These are phyloP conservation scores for Sphaeramia orbicularis DNA, from an alignment of 2,797 vertebrate genomes.

Conservation along the genomic window DNA sequence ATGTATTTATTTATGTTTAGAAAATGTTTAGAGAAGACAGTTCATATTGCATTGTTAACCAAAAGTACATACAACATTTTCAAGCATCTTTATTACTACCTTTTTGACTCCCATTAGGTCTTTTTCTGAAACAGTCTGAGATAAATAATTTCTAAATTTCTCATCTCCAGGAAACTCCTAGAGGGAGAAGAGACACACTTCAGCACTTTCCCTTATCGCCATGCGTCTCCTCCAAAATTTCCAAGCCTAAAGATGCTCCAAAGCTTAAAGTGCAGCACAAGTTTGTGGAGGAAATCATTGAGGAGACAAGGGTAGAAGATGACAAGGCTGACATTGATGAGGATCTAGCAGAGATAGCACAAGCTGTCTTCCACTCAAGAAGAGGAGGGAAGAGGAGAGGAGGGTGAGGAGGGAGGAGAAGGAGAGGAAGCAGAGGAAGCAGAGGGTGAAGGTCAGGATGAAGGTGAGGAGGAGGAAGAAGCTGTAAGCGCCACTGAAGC, in stretches of 20 bases:
- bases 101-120: too few species aligned
- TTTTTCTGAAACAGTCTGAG: not conserved
- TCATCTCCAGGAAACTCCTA: constrained; percentile 91
- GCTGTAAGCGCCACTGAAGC: constrained; percentile 69
- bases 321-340: constrained; percentile 94
- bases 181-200: constrained; percentile 99
- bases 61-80: not conserved
- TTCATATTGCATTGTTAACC: too few species aligned
- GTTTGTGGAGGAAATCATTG: constrained; percentile 99
- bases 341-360: constrained; percentile 88
- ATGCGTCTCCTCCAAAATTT: constrained; percentile 89
- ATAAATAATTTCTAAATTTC: not conserved
- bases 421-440: constrained; percentile 62
- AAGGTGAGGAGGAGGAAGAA: constrained; percentile 81
- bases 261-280: constrained; percentile 98
- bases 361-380: constrained; percentile 85
- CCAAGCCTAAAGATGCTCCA: constrained; percentile 90
- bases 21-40: not conserved
- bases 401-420: constrained; percentile 76
- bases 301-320: constrained; percentile 95
- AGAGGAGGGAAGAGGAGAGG: constrained; percentile 79
- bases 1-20: not conserved
- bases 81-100: not conserved
- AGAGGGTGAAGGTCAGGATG: constrained; percentile 46
- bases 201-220: constrained; percentile 92